phyloP scores from a whole-genome alignment of 2,888 invertebrate genomes.

The Drosophila tripunctata region DNA sequence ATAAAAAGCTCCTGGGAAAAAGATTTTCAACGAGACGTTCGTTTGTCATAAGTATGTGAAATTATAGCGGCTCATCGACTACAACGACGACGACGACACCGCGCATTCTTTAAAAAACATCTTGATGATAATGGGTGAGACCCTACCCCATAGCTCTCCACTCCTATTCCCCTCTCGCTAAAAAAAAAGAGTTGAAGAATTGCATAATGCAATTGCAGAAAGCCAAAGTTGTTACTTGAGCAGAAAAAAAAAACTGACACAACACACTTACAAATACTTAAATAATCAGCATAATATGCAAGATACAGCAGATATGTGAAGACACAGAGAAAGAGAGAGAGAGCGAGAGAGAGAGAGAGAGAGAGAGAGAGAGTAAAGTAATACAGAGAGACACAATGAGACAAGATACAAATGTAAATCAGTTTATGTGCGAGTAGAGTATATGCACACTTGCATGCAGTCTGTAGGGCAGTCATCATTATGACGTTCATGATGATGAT shows the following conservation, averaged over 20 bases:
- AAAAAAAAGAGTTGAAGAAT: not conserved
- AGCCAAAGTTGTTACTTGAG: slow-evolving; percentile 38
- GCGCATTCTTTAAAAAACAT: slow-evolving; percentile 57
- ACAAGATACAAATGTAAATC: not conserved
- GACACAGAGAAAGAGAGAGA: slow-evolving; percentile 24
- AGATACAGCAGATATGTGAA: slow-evolving; percentile 52
- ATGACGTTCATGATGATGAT: slow-evolving; percentile 52
- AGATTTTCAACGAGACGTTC: slow-evolving; percentile 33
- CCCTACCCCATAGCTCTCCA: too few relatives aligned
- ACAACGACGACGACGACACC: slow-evolving; percentile 15
- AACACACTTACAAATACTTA: slow-evolving; percentile 64
- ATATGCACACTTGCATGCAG: slow-evolving; percentile 9
- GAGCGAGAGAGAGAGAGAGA: slow-evolving; percentile 32
- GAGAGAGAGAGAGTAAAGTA: slow-evolving; percentile 33
- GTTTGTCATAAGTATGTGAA: slow-evolving; percentile 44
- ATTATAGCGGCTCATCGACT: slow-evolving; percentile 44
- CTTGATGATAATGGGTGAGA: slow-evolving; percentile 62
- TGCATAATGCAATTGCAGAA: slow-evolving; percentile 66
- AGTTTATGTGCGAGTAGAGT: too few relatives aligned
- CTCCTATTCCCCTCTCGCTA: not conserved
- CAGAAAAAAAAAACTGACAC: slow-evolving; percentile 58
- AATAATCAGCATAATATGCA: slow-evolving; percentile 76
- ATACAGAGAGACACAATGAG: not conserved
- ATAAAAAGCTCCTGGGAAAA: slow-evolving; percentile 56
- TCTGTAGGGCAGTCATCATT: slow-evolving; percentile 40